Base-by-base conservation (phyloP, 2,113 vertebrate genomes). In the Zapornia atra region DNA sequence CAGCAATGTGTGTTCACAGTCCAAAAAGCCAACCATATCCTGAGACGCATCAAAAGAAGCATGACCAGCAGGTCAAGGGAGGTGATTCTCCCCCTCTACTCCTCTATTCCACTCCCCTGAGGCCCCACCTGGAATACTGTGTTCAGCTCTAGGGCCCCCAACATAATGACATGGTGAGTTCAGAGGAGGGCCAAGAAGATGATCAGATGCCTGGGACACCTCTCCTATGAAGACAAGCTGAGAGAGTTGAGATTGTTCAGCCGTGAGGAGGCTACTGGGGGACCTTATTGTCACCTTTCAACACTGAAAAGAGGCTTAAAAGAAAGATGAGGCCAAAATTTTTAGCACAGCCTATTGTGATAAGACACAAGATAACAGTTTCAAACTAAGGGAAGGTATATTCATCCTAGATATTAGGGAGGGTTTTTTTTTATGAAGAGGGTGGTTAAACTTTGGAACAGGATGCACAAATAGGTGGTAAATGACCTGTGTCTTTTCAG, bases 61-160 rank as follows among this genome's bases (percentile, higher is more conserved):
- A 0, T 15, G 12, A 8, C 3, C 36, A 63, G 22, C 0, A 1
- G 12, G 18, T 26, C 0, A 0, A 54, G 16, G 20, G 12, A 61
- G 33, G 15, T 13, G 12, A 80, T 76, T 80, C 33, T 76, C 3
- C 2, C 29, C 8, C 16, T 72, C 33, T 86, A 0, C 24, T 69
- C 6, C 15, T 72, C 34, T 86, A 0, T 20, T 69, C 40, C 7
- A 7, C 33, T n/a, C 42, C 72, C 1, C 2, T 57, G 24, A 46
- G 24, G 63, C 5, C 26, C 5, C 20, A 34, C 11, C 11, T n/a
- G 36, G 3, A 60, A 18, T 12, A 4, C 13, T 56, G 18, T 0
- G 1, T 53, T 22, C 61, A 65, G 11, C 14, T 70, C 48, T 73
- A 26, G 9, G 4, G 20, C 14, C 36, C 25, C 5, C 50, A 63